A percentile compares a stretch with the other conserved stretches of the same genome.
Conservation (phyloP, 2,113 vertebrate species). For the Lynx canadensis region DNA sequence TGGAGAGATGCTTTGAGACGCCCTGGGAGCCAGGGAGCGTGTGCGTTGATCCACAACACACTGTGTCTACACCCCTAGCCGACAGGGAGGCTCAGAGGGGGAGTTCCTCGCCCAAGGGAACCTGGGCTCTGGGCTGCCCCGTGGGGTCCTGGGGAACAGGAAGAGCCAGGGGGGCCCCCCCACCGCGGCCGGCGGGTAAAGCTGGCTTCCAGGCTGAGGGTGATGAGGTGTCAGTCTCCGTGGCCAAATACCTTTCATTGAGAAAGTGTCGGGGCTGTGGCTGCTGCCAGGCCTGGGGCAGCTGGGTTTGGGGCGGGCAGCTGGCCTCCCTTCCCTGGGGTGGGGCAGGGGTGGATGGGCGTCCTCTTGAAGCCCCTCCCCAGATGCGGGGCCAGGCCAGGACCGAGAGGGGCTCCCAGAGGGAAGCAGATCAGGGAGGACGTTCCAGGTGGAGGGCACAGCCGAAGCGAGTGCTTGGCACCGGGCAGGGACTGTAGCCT, state of each 20-base stretch:
- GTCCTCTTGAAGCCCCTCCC: background rate
- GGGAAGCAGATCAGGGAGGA: background rate
- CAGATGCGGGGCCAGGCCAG: background rate
- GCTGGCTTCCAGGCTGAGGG: background rate
- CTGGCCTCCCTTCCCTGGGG: background rate
- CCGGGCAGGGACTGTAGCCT: background rate
- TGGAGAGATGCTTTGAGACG: background rate
- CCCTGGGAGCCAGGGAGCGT: background rate
- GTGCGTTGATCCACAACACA: background rate
- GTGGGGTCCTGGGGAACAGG: background rate
- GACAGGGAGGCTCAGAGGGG: background rate
- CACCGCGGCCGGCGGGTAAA: too few species aligned
- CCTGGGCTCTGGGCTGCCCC: too few species aligned
- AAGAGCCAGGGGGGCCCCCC: background rate
- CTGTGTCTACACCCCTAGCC: background rate
- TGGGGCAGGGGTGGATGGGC: background rate
- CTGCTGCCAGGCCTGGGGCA: background rate
- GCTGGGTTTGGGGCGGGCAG: background rate
- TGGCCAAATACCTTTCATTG: slow-evolving; percentile 57
- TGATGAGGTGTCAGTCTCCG: slow-evolving; percentile 64
- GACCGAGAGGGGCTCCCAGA: background rate
- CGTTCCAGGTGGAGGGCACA: background rate
- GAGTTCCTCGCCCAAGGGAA: background rate
- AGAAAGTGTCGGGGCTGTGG: background rate
- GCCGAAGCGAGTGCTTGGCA: background rate